Conservation (phyloP, 1,140 invertebrate species). For the Zelostemma sp. region DNA sequence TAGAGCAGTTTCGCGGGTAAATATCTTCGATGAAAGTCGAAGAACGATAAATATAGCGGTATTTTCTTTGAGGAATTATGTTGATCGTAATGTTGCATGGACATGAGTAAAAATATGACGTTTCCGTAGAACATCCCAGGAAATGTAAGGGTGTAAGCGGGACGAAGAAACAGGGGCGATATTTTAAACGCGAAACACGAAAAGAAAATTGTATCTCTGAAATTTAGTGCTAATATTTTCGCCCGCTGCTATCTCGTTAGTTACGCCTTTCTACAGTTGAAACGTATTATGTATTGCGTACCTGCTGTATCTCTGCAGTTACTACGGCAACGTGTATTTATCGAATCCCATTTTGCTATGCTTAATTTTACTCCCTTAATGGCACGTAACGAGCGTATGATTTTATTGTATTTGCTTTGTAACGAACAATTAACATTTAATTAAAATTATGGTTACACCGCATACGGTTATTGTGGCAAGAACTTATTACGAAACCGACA, state of each 20-base stretch:
- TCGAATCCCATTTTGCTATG: constrained; percentile 22
- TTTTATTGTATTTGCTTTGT: constrained; percentile 34
- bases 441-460: constrained; percentile 5
- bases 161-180: constrained; percentile 34
- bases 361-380: constrained; percentile 37
- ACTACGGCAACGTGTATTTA: constrained; percentile 22
- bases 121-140: constrained; percentile 13
- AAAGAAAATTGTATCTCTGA: constrained; percentile 45
- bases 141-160: constrained; percentile 15
- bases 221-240: constrained; percentile 50
- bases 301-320: constrained; percentile 12
- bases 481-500: not conserved
- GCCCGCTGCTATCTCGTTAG: constrained; percentile 27
- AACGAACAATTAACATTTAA: constrained; percentile 39
- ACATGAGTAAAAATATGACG: constrained; percentile 21
- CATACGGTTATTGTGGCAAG: not conserved
- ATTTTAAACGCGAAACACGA: constrained; percentile 37
- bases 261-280: constrained; percentile 37
- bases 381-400: constrained; percentile 35
- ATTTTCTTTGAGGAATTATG: constrained; percentile 5
- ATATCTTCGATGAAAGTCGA: not conserved
- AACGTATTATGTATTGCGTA: constrained; percentile 30
- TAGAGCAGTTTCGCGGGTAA: no score
- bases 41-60: constrained; percentile 15
- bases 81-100: constrained; percentile 23